phyloP scores from a whole-genome alignment of 2,797 vertebrate genomes.

The Poeciliopsis gracilis region DNA sequence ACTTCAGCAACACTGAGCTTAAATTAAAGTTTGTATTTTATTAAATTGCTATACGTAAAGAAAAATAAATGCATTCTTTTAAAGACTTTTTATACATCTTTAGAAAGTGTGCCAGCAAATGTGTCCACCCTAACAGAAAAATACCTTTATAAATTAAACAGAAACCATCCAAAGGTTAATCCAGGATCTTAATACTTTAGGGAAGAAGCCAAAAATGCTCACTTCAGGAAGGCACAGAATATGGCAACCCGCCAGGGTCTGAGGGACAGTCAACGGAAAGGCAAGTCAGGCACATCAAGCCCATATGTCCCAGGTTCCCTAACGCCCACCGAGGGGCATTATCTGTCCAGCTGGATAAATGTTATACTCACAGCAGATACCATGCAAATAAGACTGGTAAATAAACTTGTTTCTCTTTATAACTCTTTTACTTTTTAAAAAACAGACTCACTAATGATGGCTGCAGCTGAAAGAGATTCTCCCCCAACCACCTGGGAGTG shows the following conservation, averaged over 20 bases:
- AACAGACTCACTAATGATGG: not conserved
- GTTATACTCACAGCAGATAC: slow-evolving; percentile 31
- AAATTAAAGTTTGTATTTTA: not conserved
- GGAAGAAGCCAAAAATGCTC: slow-evolving; percentile 16
- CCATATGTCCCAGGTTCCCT: slow-evolving; percentile 55
- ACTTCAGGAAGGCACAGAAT: slow-evolving; percentile 29
- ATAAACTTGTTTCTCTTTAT: slow-evolving; percentile 3
- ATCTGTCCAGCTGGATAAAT: slow-evolving; percentile 25
- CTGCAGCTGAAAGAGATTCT: not conserved
- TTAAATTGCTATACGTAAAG: not conserved
- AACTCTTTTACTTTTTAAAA: not conserved
- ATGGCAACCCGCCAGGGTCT: slow-evolving; percentile 41
- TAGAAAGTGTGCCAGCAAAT: not conserved
- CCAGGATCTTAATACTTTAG: not conserved
- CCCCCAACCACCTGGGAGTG: not conserved
- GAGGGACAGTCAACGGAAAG: slow-evolving; percentile 42
- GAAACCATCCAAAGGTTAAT: slow-evolving; percentile 5
- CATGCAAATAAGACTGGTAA: slow-evolving; percentile 7
- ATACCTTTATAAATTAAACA: not conserved
- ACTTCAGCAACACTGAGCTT: not conserved
- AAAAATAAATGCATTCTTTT: not conserved
- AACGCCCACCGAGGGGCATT: slow-evolving; percentile 27
- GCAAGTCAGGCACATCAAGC: slow-evolving; percentile 46
- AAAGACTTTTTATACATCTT: not conserved
- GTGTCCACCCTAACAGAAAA: not conserved